Conservation (phyloP, 2,888 invertebrate genomes). For the Macrosoma leucophasiata region DNA sequence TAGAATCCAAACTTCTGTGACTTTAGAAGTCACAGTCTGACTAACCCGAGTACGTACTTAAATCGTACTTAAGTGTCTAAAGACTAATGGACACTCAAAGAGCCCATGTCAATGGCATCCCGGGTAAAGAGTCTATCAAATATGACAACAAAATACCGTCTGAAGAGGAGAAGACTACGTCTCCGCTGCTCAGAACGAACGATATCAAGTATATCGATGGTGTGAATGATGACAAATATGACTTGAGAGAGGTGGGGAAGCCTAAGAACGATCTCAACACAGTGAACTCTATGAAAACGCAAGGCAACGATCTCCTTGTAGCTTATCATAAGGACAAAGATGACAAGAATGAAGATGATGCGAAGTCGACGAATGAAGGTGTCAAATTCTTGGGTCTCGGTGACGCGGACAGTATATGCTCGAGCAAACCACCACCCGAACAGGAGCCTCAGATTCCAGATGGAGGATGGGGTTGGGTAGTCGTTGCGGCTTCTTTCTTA, state of each 20-base stretch:
- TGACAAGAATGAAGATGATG: conserved; percentile 53
- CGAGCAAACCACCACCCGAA: conserved; percentile 46
- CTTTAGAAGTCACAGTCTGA: conserved; percentile 34
- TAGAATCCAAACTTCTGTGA: conserved; percentile 44
- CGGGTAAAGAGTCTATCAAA: conserved; percentile 57
- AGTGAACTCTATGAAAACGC: conserved; percentile 58
- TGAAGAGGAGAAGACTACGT: conserved; percentile 69
- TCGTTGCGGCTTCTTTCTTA: conserved; percentile 89
- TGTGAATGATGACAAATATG: conserved; percentile 43
- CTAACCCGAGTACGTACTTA: conserved; percentile 33
- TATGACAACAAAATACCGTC: conserved; percentile 61
- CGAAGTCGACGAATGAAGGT: conserved; percentile 63
- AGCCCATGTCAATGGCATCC: conserved; percentile 62
- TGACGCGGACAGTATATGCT: conserved; percentile 68
- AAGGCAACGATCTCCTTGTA: conserved; percentile 47
- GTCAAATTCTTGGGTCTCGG: conserved; percentile 72
- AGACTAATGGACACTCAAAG: conserved; percentile 67
- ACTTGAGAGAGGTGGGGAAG: conserved; percentile 37
- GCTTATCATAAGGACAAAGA: conserved; percentile 45
- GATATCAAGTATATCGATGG: conserved; percentile 57
- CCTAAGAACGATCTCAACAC: conserved; percentile 54
- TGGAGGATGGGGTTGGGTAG: conserved; percentile 95
- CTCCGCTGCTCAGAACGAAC: conserved; percentile 52
- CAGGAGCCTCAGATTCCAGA: conserved; percentile 81
- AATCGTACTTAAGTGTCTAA: conserved; percentile 44